These are phyloP conservation scores for Cepaea nemoralis DNA, from an alignment of 1,140 invertebrate species.

Conservation along the genomic window DNA sequence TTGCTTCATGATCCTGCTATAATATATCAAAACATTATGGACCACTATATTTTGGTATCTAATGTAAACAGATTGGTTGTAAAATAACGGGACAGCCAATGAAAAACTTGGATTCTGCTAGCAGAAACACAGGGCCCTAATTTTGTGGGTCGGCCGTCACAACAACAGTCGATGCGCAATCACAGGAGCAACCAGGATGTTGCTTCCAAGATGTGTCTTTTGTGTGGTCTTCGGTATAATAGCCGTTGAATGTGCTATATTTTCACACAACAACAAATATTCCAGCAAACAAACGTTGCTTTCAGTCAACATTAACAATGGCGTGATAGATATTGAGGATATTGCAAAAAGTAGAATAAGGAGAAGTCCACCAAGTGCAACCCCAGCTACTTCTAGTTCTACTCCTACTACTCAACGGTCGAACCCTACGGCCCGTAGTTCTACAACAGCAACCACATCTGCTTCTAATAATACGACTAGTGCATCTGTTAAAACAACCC, in stretches of 20 bases:
- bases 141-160: neutral
- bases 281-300: neutral
- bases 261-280: conserved; percentile 17
- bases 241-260: conserved; percentile 11
- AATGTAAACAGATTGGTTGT: too few species aligned
- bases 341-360: neutral
- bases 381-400: too few species aligned
- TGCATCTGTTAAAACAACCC: too few species aligned
- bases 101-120: neutral
- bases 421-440: neutral
- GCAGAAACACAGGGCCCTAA: neutral
- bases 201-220: neutral
- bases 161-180: neutral
- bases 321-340: neutral
- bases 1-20: too few species aligned
- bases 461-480: too few species aligned
- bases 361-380: neutral
- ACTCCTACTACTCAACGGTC: too few species aligned
- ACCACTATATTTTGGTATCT: too few species aligned
- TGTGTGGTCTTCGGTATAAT: neutral
- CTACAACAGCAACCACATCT: neutral
- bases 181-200: conserved; percentile 4
- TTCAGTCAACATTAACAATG: neutral
- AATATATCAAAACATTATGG: too few species aligned
- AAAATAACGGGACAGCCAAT: neutral